phyloP scores from a whole-genome alignment of 2,888 invertebrate species.

The Chloroclysta siterata region DNA sequence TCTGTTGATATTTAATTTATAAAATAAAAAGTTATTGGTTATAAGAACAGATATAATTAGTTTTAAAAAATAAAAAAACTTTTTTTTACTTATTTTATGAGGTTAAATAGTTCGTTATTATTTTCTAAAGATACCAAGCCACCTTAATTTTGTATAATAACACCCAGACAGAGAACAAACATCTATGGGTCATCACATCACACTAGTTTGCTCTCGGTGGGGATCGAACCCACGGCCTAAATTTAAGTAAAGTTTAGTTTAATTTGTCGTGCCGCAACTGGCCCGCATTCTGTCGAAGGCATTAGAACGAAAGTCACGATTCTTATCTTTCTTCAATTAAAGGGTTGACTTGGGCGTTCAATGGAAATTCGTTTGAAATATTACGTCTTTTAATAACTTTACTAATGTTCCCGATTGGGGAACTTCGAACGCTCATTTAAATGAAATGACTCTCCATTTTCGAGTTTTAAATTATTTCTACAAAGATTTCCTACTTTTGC shows the following conservation, averaged over 20 bases:
- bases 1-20: too few relatives aligned
- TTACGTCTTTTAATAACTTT: constrained; percentile 36
- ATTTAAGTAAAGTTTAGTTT: not conserved
- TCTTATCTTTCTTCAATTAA: constrained; percentile 50
- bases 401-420: constrained; percentile 31
- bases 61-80: too few relatives aligned
- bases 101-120: too few relatives aligned
- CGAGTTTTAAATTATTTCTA: constrained; percentile 11
- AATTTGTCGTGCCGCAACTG: constrained; percentile 24
- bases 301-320: constrained; percentile 33
- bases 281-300: constrained; percentile 29
- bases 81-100: too few relatives aligned
- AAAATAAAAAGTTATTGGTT: too few relatives aligned
- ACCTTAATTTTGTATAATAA: too few relatives aligned
- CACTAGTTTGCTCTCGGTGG: too few relatives aligned
- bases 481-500: not conserved
- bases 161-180: too few relatives aligned
- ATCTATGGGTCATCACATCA: too few relatives aligned
- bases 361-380: constrained; percentile 38
- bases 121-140: too few relatives aligned
- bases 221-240: too few relatives aligned
- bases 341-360: constrained; percentile 32
- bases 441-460: constrained; percentile 24
- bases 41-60: too few relatives aligned
- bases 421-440: constrained; percentile 20